Evolutionary conservation across 2,888 invertebrate genomes (phyloP), one percentile per base, ranked within the genome.

Genomic region (Stramonita haemastoma): DNA sequence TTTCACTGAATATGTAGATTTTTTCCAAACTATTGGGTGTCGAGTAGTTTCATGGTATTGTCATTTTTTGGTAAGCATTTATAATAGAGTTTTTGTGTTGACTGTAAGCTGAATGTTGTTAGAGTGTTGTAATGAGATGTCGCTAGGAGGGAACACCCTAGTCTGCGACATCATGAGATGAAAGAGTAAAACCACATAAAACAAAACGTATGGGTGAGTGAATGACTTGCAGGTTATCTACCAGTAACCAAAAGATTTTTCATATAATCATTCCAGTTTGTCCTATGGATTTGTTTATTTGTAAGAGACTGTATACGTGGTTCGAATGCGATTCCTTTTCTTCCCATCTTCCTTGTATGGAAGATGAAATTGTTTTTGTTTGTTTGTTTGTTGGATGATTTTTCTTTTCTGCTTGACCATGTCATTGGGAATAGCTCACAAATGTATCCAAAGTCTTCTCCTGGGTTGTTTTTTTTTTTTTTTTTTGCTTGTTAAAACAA

Each of bases 201-300:
- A 79, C 34, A 13, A 32, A 32, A 32, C 32, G 77, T 32, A 15
- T 32, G 77, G 13, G 77, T 32, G 77, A 34, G 17, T 79, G 32
- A 19, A 15, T 32, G 32, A 46, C 46, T 32, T 79, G 77, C n/a
- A n/a, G n/a, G n/a, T 73, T 19, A 15, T 60, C 29, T 79, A 32
- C 4, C 17, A 32, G 32, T 32, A 32, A 17, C 77, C 19, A 79
- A 79, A 13, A 73, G n/a, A 79, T 32, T 34, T 6, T 83, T 83
- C 22, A 46, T 83, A 36, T 36, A 83, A 83, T 83, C 81, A 83
- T 83, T 83, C 81, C 81, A 83, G 19, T 83, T 36, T 83, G 6
- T 0, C 29, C 22, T 46, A 36, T 36, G 17, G 11, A 46, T 15
- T 46, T 83, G 81, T 13, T 83, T 83, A 29, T 6, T 19, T 83